Conservation (phyloP, 2,113 vertebrate species). For the Diglossa brunneiventris region DNA sequence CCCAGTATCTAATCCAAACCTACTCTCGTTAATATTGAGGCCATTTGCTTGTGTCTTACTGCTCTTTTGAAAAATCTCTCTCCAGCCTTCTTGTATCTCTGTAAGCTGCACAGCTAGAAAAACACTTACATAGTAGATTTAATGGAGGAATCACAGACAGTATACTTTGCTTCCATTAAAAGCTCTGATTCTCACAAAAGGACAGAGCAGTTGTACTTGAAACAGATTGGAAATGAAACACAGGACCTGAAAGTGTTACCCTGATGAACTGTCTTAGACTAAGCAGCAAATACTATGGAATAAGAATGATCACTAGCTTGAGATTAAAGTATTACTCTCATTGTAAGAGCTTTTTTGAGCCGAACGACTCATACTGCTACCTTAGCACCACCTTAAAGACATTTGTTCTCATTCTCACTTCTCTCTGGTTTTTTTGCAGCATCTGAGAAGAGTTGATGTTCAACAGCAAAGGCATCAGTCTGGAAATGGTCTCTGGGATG, state of each 20-base stretch:
- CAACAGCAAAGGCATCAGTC: not conserved
- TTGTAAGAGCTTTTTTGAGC: not conserved
- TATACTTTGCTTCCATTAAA: not conserved
- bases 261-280: not conserved
- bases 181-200: not conserved
- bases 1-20: not conserved
- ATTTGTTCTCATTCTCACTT: not conserved
- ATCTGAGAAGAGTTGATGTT: not conserved
- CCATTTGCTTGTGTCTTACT: not conserved
- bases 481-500: not conserved
- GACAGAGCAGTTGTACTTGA: not conserved
- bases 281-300: not conserved
- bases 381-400: not conserved
- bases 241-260: not conserved
- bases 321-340: not conserved
- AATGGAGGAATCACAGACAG: not conserved
- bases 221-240: not conserved
- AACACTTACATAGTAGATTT: not conserved
- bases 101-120: not conserved
- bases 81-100: not conserved
- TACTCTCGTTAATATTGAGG: not conserved
- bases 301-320: not conserved
- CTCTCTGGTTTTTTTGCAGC: accelerated
- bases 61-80: not conserved
- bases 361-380: not conserved